phyloP scores from a whole-genome alignment of 2,113 vertebrate species.

The Rutilus rutilus region DNA sequence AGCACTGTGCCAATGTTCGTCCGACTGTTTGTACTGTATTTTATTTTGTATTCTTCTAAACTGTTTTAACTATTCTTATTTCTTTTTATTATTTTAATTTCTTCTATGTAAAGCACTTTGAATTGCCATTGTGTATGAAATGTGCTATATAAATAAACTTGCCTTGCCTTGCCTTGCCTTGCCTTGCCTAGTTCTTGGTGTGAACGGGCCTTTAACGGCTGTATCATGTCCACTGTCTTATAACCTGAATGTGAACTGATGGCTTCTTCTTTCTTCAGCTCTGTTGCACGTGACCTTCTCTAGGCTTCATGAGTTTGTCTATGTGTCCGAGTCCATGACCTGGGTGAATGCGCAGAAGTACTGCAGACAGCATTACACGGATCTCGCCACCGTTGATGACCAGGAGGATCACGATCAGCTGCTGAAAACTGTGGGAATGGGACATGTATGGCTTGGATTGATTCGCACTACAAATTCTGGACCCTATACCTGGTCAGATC shows the following conservation, averaged over 20 bases:
- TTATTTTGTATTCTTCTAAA: no score
- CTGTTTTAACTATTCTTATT: no score
- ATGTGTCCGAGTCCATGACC: fast-evolving
- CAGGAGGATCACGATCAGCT: neutral
- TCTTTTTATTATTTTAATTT: no score
- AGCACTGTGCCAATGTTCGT: no score
- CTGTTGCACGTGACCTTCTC: neutral
- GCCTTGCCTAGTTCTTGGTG: no score
- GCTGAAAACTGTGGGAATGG: neutral
- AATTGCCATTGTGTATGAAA: no score
- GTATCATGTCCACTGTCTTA: neutral
- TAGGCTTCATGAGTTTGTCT: neutral
- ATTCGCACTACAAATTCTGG: fast-evolving
- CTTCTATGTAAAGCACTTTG: no score
- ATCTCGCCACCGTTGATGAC: neutral
- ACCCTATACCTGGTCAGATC: neutral
- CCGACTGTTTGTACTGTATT: no score
- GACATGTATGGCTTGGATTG: neutral
- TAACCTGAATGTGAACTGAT: neutral
- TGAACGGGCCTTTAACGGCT: neutral
- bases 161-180: no score
- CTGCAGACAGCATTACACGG: neutral
- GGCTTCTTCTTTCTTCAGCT: neutral
- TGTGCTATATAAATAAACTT: no score
- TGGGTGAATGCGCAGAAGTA: neutral